A percentile compares a stretch with the other conserved stretches of the same genome.
Conservation (phyloP, 2,797 vertebrate species). For the Tolypeutes matacus region DNA sequence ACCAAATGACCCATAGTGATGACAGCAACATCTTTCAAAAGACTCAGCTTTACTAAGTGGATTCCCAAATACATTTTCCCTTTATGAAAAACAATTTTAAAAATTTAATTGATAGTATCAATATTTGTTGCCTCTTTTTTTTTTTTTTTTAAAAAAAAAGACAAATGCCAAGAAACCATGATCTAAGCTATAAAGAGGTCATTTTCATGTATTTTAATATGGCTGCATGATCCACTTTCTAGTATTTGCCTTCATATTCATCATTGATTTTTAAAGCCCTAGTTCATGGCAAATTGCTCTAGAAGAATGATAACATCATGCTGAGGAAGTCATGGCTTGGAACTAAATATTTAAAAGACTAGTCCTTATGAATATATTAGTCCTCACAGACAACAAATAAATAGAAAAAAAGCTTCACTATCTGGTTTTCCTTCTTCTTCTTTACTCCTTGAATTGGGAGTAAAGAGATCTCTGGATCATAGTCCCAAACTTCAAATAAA, state of each 20-base stretch:
- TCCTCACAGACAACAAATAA: neutral
- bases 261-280: neutral
- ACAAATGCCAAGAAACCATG: constrained; percentile 14
- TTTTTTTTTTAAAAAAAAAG: neutral
- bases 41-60: constrained; percentile 66
- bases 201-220: constrained; percentile 29
- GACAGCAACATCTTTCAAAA: constrained; percentile 71
- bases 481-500: constrained; percentile 27
- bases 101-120: constrained; percentile 55
- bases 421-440: neutral
- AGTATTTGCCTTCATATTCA: neutral
- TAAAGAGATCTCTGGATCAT: neutral
- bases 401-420: neutral
- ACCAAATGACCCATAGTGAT: constrained; percentile 71
- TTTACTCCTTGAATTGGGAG: neutral
- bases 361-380: neutral
- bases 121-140: constrained; percentile 28
- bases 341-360: constrained; percentile 30
- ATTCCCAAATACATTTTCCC: constrained; percentile 46
- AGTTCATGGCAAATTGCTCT: constrained; percentile 1
- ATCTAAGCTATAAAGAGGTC: neutral
- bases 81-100: constrained; percentile 34
- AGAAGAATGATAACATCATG: neutral
- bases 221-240: neutral
- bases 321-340: neutral